A percentile compares a stretch with the other conserved stretches of the same genome.
Conservation (phyloP, 64 coral and sea anemone genomes). For the Exaiptasia diaphana region DNA sequence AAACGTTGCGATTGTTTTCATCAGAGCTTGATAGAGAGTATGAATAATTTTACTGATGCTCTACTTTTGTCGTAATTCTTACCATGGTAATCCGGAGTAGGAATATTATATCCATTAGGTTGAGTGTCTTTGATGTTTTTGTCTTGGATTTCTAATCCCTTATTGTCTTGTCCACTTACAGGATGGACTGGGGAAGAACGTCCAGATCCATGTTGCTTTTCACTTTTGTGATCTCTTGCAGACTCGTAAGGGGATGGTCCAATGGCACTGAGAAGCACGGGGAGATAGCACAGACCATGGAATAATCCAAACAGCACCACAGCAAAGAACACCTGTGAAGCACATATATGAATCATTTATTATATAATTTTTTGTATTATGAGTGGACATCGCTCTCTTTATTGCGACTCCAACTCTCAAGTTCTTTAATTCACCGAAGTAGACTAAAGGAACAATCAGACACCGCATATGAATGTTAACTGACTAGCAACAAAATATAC, state of each 20-base stretch:
- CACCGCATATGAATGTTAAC: background rate
- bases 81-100: slow-evolving; percentile 70
- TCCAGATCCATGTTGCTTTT: background rate
- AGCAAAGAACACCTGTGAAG: slow-evolving; percentile 68
- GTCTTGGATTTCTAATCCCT: slow-evolving; percentile 19
- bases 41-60: no score
- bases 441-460: background rate
- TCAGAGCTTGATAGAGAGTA: no score
- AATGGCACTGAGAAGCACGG: slow-evolving; percentile 74
- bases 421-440: background rate
- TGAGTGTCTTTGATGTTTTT: background rate
- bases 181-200: slow-evolving; percentile 58
- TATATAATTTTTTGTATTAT: no score
- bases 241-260: slow-evolving; percentile 72
- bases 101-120: slow-evolving; percentile 27
- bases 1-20: no score
- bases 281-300: slow-evolving; percentile 82
- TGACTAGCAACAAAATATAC: no score
- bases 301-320: slow-evolving; percentile 85
- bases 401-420: no score
- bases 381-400: no score
- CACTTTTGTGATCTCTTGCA: slow-evolving; percentile 26
- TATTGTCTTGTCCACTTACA: slow-evolving; percentile 11
- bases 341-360: no score
- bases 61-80: no score